Percentiles rank a stretch among this genome's conserved stretches.
Conservation (phyloP, 1,140 invertebrate genomes). For the Scaptomyza montana region DNA sequence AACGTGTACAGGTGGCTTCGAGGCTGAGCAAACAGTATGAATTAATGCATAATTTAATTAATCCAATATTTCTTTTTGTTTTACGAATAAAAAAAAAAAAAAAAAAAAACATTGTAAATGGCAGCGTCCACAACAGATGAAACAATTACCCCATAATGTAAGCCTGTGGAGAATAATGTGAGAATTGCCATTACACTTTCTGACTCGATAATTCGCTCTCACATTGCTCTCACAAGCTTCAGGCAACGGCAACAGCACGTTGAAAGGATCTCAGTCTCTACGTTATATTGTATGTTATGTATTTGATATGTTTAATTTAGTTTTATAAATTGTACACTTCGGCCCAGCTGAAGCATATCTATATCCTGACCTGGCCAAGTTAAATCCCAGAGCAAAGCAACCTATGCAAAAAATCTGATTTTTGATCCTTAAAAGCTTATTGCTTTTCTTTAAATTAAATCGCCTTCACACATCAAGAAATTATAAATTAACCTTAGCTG, state of each 20-base stretch:
- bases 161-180: conserved; percentile 47
- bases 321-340: conserved; percentile 54
- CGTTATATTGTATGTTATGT: conserved; percentile 27
- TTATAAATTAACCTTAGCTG: not conserved
- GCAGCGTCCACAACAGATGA: conserved; percentile 39
- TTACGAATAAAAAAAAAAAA: conserved; percentile 22
- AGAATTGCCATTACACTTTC: not conserved
- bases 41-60: conserved; percentile 81
- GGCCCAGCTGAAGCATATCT: conserved; percentile 50
- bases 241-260: conserved; percentile 36
- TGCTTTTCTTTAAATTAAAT: not conserved
- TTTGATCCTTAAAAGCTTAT: not conserved
- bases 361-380: not conserved
- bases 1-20: conserved; percentile 69
- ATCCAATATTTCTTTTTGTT: conserved; percentile 73
- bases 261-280: conserved; percentile 29
- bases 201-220: not conserved
- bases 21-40: conserved; percentile 81
- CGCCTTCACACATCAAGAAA: too few relatives aligned
- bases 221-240: conserved; percentile 39
- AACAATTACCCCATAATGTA: conserved; percentile 1
- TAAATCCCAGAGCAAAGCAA: conserved; percentile 18
- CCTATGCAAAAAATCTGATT: conserved; percentile 7
- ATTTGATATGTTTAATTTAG: conserved; percentile 49
- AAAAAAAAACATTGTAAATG: conserved; percentile 45